phyloP scores from a whole-genome alignment of 2,113 vertebrate species.

The Callorhinus ursinus region DNA sequence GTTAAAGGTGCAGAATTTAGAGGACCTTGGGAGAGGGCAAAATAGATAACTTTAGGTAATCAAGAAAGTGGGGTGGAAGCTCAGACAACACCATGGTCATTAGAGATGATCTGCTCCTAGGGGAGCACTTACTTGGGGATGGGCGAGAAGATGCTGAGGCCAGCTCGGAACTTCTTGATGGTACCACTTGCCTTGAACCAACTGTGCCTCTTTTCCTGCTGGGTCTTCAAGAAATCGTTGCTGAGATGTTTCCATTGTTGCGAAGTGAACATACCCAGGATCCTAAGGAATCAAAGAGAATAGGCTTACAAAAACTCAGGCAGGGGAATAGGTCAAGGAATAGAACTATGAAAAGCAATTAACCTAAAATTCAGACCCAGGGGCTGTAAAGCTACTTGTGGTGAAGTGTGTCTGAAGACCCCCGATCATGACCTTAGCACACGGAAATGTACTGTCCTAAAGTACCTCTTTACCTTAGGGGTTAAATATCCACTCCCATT shows the following conservation, averaged over 20 bases:
- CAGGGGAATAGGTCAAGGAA: not conserved
- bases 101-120: not conserved
- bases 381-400: not conserved
- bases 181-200: conserved; percentile 99
- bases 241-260: conserved; percentile 99
- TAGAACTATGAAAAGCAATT: not conserved
- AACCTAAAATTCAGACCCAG: conserved; percentile 40
- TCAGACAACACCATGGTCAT: not conserved
- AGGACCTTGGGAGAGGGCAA: not conserved
- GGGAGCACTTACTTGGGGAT: conserved; percentile 94
- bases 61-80: not conserved
- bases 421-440: not conserved
- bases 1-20: conserved; percentile 27
- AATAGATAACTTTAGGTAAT: not conserved
- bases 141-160: conserved; percentile 99
- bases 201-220: conserved; percentile 98
- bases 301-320: not conserved
- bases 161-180: conserved; percentile 98
- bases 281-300: conserved; percentile 85
- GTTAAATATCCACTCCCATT: not conserved
- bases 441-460: not conserved
- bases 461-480: not conserved
- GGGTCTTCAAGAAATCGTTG: conserved; percentile 98
- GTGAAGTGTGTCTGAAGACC: not conserved
- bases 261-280: conserved; percentile 97